Base-by-base conservation (phyloP, 2,113 vertebrate species). In the Bujurquina vittata region DNA sequence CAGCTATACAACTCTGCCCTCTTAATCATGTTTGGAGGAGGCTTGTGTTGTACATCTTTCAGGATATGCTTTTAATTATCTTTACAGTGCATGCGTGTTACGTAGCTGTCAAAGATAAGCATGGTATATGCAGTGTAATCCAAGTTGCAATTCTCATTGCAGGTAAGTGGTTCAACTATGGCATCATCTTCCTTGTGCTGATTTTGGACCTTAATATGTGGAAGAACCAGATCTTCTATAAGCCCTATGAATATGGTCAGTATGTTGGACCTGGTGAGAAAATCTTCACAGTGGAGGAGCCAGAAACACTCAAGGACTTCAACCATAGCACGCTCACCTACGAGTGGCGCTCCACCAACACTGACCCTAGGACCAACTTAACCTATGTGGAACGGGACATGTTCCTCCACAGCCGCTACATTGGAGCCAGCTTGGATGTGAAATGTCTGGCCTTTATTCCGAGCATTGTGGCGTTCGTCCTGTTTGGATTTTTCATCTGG, bases 91-190 rank as follows among this genome's bases (percentile, higher is more conserved):
- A 2, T 46, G 23, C 29, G 75, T 58, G 22, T 29, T 65, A 15
- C 52, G 49, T 37, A 26, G 61, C 37, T 85, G 60, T 80, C 56
- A 72, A 29, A 49, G 4, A 26, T 35, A 12, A 49, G 46, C 61
- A 35, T 35, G 3, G 31, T 40, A 4, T 22, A 15, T 35, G 17
- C 17, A 8, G 4, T 62, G 52, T 86, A 78, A 85, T 20, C 10
- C 4, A n/a, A 40, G 40, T 79, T 49, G 2, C 9, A 1, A 79
- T 43, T 91, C 59, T 91, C 17, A 80, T 86, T 80, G 65, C 95
- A 99, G 98, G 98, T 55, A 99, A 99, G 94, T 99, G 98, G 98
- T 99, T 99, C 94, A 99, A 99, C 95, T 99, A 99, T 46, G 98
- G 98, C 23, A 98, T 99, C 93, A 99, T 99, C 94, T 99, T 98